A percentile compares a stretch with the other conserved stretches of the same genome.
These are phyloP conservation scores for Hemithea aestivaria DNA, from an alignment of 2,888 invertebrate species.

Conservation along the genomic window DNA sequence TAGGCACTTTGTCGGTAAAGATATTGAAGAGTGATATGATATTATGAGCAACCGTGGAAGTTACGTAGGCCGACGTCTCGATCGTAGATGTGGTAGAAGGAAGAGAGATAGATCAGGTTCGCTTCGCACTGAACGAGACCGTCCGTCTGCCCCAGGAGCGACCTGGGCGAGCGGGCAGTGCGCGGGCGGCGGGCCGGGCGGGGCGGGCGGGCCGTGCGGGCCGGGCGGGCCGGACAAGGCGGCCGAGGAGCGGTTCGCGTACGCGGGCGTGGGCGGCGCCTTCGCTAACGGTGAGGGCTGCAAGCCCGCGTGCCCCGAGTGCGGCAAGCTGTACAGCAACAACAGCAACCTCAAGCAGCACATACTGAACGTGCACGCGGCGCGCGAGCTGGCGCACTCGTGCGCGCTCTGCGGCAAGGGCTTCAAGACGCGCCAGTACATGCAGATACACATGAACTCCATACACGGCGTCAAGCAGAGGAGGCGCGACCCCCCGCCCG, in stretches of 20 bases:
- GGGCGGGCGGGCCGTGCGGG: conserved; percentile 39
- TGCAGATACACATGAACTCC: conserved; percentile 84
- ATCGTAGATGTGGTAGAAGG: conserved; percentile 16
- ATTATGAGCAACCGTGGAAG: conserved; percentile 27
- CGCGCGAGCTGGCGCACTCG: conserved; percentile 78
- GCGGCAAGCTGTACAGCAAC: conserved; percentile 84
- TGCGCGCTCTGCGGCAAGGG: conserved; percentile 83
- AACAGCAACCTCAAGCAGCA: conserved; percentile 85
- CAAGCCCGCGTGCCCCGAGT: conserved; percentile 83
- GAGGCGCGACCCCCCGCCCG: conserved; percentile 66
- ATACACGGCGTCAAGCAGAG: conserved; percentile 83
- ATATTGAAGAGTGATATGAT: no score
- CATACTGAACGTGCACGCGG: conserved; percentile 83
- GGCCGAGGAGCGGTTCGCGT: conserved; percentile 35
- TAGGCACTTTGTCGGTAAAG: conserved; percentile 20
- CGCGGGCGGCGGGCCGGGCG: conserved; percentile 32
- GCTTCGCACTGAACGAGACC: conserved; percentile 61
- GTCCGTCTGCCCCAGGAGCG: conserved; percentile 74
- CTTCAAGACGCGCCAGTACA: conserved; percentile 85
- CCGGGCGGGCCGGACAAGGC: conserved; percentile 31
- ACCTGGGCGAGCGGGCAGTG: conserved; percentile 56
- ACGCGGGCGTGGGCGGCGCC: conserved; percentile 33
- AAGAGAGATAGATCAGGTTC: conserved; percentile 27
- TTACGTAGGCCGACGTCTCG: conserved; percentile 24
- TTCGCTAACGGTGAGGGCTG: conserved; percentile 58